A percentile compares a stretch with the other conserved stretches of the same genome.
Conservation (phyloP, 2,797 vertebrate species). For the Labroides dimidiatus region DNA sequence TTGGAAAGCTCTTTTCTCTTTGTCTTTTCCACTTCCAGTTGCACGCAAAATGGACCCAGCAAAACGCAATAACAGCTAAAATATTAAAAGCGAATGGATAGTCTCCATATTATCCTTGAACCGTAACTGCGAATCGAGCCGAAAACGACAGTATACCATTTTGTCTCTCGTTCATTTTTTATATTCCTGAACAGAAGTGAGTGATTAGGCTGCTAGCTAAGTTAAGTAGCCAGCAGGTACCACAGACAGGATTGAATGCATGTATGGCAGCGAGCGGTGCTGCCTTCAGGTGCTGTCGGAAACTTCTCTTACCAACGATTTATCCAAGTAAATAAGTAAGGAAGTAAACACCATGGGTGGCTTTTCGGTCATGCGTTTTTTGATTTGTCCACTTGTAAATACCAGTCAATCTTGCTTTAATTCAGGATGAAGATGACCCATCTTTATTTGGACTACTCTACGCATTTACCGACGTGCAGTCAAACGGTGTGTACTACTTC, state of each 20-base stretch:
- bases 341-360: neutral
- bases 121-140: conserved; percentile 50
- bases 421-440: too few relatives aligned
- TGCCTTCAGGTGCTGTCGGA: conserved; percentile 52
- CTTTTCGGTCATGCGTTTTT: too few relatives aligned
- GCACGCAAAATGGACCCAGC: conserved; percentile 79
- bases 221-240: conserved; percentile 81
- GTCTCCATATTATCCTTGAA: conserved; percentile 52
- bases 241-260: conserved; percentile 76
- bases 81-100: conserved; percentile 51
- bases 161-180: conserved; percentile 66
- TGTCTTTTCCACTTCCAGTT: conserved; percentile 87
- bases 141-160: conserved; percentile 63
- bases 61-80: conserved; percentile 72
- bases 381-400: neutral
- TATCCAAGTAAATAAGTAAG: neutral
- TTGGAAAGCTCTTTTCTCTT: conserved; percentile 87
- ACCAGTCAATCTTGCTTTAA: neutral
- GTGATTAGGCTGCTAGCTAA: conserved; percentile 77
- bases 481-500: too few relatives aligned
- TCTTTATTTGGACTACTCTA: too few relatives aligned
- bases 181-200: conserved; percentile 69
- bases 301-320: neutral
- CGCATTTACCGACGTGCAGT: too few relatives aligned
- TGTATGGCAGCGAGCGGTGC: conserved; percentile 66